Percentiles rank a stretch among this genome's conserved stretches.
Conservation (phyloP, 2,888 invertebrate genomes). For the Ephialtes manifestator region DNA sequence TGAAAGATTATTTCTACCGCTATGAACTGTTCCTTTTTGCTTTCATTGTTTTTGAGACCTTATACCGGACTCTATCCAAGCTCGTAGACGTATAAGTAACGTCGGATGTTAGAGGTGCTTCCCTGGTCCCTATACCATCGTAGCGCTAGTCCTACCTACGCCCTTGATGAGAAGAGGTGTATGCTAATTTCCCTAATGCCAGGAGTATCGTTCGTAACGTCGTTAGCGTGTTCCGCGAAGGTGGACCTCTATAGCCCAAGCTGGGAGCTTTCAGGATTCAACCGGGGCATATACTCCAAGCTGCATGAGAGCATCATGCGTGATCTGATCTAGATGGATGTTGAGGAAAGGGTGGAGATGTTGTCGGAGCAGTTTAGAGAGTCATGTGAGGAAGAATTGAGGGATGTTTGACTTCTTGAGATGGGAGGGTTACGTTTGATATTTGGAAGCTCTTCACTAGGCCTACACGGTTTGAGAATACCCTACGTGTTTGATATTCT, state of each 20-base stretch:
- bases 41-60: constrained; percentile 16
- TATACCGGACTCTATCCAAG: constrained; percentile 34
- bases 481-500: not conserved
- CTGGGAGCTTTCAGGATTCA: constrained; percentile 17
- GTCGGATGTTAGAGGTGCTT: constrained; percentile 30
- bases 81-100: constrained; percentile 48
- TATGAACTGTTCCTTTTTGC: not conserved
- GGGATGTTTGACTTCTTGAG: not conserved
- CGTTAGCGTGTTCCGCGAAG: constrained; percentile 59
- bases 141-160: constrained; percentile 45
- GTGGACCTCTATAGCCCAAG: constrained; percentile 24
- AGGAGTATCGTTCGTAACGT: constrained; percentile 71
- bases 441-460: not conserved
- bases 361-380: not conserved
- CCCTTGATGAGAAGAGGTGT: constrained; percentile 63
- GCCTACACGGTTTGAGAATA: not conserved
- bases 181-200: constrained; percentile 74
- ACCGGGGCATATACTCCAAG: not conserved
- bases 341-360: not conserved
- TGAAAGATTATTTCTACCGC: not conserved
- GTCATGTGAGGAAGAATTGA: not conserved
- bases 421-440: not conserved
- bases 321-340: constrained; percentile 34
- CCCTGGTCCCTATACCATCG: constrained; percentile 15
- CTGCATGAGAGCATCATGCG: constrained; percentile 26